These are phyloP conservation scores for Caradrina clavipalpis DNA, from an alignment of 2,888 invertebrate genomes.

Conservation along the genomic window DNA sequence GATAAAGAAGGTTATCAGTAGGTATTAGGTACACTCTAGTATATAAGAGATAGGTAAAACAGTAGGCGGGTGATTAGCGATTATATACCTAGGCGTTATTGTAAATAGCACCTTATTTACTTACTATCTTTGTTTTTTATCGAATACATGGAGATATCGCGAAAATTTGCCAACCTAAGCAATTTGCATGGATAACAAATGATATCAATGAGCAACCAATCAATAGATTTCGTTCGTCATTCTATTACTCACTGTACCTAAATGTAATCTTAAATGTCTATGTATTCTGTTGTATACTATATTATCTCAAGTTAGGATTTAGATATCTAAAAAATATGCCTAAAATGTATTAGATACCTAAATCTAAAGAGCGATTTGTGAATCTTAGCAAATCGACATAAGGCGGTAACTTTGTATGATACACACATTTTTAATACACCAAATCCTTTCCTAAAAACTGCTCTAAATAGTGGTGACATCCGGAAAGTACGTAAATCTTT, in stretches of 20 bases:
- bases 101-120: slow-evolving; percentile 46
- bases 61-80: slow-evolving; percentile 58
- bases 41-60: slow-evolving; percentile 48
- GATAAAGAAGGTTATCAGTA: slow-evolving; percentile 39
- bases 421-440: background rate
- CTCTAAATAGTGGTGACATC: background rate
- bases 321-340: slow-evolving; percentile 16
- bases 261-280: slow-evolving; percentile 30
- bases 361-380: background rate
- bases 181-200: slow-evolving; percentile 54
- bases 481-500: too few species aligned
- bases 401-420: background rate
- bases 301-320: slow-evolving; percentile 20
- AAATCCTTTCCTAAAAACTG: too few species aligned
- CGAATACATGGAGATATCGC: slow-evolving; percentile 55
- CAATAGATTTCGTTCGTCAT: slow-evolving; percentile 34
- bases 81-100: slow-evolving; percentile 48
- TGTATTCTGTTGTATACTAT: slow-evolving; percentile 33
- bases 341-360: background rate
- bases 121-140: slow-evolving; percentile 64
- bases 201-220: slow-evolving; percentile 50
- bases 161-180: slow-evolving; percentile 29
- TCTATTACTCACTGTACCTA: background rate
- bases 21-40: slow-evolving; percentile 26
- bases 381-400: background rate